Evolutionary conservation across 2,113 vertebrate genomes (phyloP).

Genomic region (Ochotona curzoniae): DNA sequence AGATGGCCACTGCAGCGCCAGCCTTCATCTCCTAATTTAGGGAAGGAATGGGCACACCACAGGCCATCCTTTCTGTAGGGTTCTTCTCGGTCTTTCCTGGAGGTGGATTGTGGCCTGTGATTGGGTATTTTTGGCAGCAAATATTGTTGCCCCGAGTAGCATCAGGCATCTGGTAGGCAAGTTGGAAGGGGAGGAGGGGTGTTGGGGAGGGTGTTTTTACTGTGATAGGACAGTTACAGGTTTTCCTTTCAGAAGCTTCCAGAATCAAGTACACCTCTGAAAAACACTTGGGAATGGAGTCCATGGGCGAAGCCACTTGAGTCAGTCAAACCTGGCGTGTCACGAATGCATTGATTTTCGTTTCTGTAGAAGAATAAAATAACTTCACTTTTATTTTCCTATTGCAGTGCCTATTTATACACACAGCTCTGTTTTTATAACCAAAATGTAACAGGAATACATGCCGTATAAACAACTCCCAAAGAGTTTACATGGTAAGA

Average conservation of each 20-base stretch:
- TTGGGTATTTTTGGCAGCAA: not conserved
- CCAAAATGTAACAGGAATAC: not conserved
- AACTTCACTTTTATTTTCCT: not conserved
- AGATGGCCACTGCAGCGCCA: not conserved
- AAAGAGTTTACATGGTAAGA: conserved; percentile 9
- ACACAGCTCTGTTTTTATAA: not conserved
- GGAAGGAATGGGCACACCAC: not conserved
- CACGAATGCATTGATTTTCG: conserved; percentile 19
- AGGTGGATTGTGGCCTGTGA: not conserved
- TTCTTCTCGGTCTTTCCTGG: not conserved
- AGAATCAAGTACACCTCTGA: not conserved
- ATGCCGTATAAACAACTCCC: not conserved
- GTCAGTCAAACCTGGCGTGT: not conserved
- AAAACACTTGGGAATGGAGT: not conserved
- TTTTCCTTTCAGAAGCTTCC: not conserved
- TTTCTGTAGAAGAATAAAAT: not conserved
- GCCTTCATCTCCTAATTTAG: not conserved
- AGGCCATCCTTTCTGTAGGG: not conserved
- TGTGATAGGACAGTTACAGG: not conserved
- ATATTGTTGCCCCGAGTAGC: not conserved
- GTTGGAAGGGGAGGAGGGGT: not conserved
- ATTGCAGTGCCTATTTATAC: not conserved
- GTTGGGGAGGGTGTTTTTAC: not conserved
- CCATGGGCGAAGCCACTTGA: not conserved
- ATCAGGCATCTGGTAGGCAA: not conserved